Evolutionary conservation across 2,797 vertebrate genomes (phyloP).

Genomic region (Lophius americanus): DNA sequence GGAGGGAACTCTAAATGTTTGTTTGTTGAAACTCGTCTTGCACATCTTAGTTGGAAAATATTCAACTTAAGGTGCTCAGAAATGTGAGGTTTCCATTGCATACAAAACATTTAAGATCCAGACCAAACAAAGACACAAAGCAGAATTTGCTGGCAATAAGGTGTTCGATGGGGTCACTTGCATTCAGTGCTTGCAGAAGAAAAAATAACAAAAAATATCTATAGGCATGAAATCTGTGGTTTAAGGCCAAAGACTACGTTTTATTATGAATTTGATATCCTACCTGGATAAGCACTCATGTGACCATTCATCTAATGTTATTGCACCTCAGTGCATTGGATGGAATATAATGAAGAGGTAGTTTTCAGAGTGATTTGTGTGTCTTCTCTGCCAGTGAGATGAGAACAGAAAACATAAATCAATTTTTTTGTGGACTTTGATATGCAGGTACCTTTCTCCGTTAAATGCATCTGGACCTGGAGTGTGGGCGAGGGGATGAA

Average conservation of each 20-base stretch:
- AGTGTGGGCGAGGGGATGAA: constrained; percentile 70
- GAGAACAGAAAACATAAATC: constrained; percentile 30
- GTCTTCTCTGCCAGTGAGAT: constrained; percentile 10
- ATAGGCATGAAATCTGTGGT: no score
- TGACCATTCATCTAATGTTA: background rate
- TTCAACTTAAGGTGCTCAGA: no score
- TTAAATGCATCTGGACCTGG: constrained; percentile 64
- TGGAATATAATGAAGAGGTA: no score
- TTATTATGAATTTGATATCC: constrained; percentile 2
- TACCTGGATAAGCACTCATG: background rate
- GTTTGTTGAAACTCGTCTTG: no score
- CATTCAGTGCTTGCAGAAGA: constrained; percentile 5
- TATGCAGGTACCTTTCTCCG: constrained; percentile 54
- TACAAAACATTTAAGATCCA: constrained; percentile 35
- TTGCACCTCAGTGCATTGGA: no score
- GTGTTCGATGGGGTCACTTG: constrained; percentile 5
- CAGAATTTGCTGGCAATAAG: constrained; percentile 17
- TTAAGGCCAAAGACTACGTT: background rate
- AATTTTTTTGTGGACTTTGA: constrained; percentile 42
- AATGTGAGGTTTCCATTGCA: background rate
- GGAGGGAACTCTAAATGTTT: no score
- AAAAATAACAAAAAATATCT: background rate
- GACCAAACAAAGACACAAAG: constrained; percentile 38
- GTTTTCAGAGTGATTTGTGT: background rate
- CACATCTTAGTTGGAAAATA: no score